phyloP scores from a whole-genome alignment of 2,888 invertebrate genomes.

The Griposia aprilina region DNA sequence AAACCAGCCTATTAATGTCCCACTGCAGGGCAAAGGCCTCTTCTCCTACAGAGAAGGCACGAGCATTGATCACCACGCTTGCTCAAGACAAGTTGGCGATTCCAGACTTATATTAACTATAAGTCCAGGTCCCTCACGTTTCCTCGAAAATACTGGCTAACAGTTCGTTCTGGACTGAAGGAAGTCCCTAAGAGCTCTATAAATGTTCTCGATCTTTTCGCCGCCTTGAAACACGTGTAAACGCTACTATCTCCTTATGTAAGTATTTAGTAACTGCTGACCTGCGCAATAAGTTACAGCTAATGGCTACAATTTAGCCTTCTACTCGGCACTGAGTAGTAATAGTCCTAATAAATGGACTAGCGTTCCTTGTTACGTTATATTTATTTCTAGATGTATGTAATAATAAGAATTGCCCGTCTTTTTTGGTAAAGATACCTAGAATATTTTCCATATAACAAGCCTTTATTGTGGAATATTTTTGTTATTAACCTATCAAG shows the following conservation, averaged over 20 bases:
- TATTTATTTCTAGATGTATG: slow-evolving; percentile 16
- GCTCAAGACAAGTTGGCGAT: no score
- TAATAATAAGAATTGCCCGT: background rate
- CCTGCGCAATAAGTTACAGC: slow-evolving; percentile 29
- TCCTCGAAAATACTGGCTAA: no score
- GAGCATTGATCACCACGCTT: no score
- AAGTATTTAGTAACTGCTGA: slow-evolving; percentile 18
- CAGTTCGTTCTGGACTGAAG: no score
- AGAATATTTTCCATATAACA: background rate
- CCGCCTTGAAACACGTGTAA: background rate
- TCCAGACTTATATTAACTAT: no score
- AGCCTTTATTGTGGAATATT: background rate
- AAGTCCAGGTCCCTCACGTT: no score
- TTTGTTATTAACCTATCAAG: background rate
- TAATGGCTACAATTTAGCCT: slow-evolving; percentile 35
- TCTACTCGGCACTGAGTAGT: slow-evolving; percentile 20
- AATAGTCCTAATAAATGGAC: slow-evolving; percentile 32
- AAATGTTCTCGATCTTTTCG: background rate
- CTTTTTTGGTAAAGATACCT: background rate
- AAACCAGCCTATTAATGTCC: no score
- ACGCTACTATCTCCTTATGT: background rate
- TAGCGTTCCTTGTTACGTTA: slow-evolving; percentile 12
- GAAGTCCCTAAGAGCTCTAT: background rate
- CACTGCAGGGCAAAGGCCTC: no score
- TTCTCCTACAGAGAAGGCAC: no score